Evolutionary conservation across 2,113 vertebrate genomes (phyloP).

Genomic region (Melanostigma gelatinosum): DNA sequence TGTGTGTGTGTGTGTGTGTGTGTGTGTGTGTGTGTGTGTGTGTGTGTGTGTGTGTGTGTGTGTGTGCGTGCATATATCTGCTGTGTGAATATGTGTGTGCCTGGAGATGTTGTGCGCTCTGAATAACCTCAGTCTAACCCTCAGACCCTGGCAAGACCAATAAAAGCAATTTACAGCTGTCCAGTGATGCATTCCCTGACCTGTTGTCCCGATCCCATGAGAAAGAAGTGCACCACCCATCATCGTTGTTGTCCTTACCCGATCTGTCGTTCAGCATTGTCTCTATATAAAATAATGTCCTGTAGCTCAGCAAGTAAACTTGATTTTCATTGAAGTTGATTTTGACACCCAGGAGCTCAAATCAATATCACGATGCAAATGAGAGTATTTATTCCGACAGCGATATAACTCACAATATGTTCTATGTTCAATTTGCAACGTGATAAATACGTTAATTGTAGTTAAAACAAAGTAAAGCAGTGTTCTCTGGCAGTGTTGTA

Average conservation of each 20-base stretch:
- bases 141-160: constrained; percentile 66
- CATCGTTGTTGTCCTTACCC: background rate
- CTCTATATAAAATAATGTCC: background rate
- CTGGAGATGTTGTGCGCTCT: constrained; percentile 46
- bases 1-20: constrained; percentile 25
- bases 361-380: too few species aligned
- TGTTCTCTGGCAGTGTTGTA: too few species aligned
- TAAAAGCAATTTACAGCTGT: constrained; percentile 78
- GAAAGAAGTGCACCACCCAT: constrained; percentile 20
- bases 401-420: too few species aligned
- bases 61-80: constrained; percentile 26
- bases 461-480: too few species aligned
- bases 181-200: constrained; percentile 52
- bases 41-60: constrained; percentile 28
- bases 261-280: constrained; percentile 9
- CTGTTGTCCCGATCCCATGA: constrained; percentile 48
- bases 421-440: too few species aligned
- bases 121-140: constrained; percentile 68
- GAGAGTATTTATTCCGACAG: too few species aligned
- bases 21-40: constrained; percentile 27
- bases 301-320: background rate
- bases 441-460: too few species aligned
- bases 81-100: constrained; percentile 42
- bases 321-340: too few species aligned
- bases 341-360: too few species aligned